Evolutionary conservation across 1,140 invertebrate species (phyloP).

Genomic region (Dufourea novaeangliae): DNA sequence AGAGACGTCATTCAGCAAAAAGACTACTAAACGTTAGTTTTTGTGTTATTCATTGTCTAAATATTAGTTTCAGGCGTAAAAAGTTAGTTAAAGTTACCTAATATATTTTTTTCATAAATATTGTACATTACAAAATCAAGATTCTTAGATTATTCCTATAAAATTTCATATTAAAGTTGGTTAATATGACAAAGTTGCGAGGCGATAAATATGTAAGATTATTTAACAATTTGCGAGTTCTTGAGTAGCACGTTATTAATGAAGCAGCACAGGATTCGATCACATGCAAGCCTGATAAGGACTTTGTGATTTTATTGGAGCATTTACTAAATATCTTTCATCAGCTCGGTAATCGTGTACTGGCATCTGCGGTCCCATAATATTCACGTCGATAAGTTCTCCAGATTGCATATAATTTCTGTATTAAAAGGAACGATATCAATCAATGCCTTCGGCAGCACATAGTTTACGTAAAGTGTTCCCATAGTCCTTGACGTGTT

Average conservation of each 20-base stretch:
- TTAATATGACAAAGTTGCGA: too few species aligned
- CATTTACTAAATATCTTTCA: slow-evolving; percentile 6
- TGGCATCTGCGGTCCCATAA: slow-evolving; percentile 8
- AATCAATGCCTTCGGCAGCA: slow-evolving; percentile 26
- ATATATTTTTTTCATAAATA: too few species aligned
- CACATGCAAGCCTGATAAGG: neutral
- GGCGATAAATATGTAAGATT: too few species aligned
- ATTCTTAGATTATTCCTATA: too few species aligned
- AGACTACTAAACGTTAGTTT: too few species aligned
- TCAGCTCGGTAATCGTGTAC: neutral
- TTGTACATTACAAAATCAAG: too few species aligned
- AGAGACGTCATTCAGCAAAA: too few species aligned
- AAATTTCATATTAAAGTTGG: too few species aligned
- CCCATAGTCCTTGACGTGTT: slow-evolving; percentile 14
- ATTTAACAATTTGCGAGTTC: neutral
- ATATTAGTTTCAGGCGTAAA: too few species aligned
- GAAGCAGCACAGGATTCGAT: neutral
- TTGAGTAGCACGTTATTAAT: neutral
- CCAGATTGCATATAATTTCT: slow-evolving; percentile 52
- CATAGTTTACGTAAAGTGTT: slow-evolving; percentile 52
- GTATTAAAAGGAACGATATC: slow-evolving; percentile 40
- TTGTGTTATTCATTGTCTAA: too few species aligned
- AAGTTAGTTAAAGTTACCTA: too few species aligned
- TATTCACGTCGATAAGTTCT: slow-evolving; percentile 36
- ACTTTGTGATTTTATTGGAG: neutral